Base-by-base conservation (phyloP, 2,113 vertebrate genomes). In the Periophthalmus modestus region DNA sequence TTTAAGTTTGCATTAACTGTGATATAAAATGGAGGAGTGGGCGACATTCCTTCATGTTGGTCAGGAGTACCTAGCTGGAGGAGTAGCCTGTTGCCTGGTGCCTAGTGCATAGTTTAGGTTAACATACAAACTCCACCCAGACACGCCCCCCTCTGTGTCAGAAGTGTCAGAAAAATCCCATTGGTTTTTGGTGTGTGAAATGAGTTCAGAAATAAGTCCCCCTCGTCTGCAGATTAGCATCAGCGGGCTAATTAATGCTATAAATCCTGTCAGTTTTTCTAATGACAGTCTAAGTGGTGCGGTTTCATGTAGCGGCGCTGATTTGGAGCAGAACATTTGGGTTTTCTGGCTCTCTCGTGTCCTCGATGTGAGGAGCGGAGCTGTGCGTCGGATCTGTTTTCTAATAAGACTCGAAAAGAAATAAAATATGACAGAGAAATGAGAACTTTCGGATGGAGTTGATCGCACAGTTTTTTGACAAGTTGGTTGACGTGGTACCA, bases 241-340 rank as follows among this genome's bases (percentile, higher is more conserved):
- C 89, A 91, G 87, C 87, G 85, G 85, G 89, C 79, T 92, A 88
- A 91, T 91, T 91, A 91, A 90, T 88, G 87, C 83, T 87, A 89
- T 87, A 89, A 89, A 88, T 89, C 88, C 83, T 80, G 81, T 82
- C 73, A 59, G 87, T 74, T 87, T 87, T 86, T 87, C 83, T 90
- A 87, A 91, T 86, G 85, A 78, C 79, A 82, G 85, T 82, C 86
- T 84, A 88, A 85, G 83, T 88, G 81, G 80, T 69, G 84, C 79
- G 79, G 85, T 89, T 80, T 91, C 79, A 84, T 88, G 86, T 87
- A 88, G 88, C 84, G 84, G 88, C 84, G 87, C 83, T 90, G 89
- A 91, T 90, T 81, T 85, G 82, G 81, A 84, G 81, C 74, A 86
- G 89, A 91, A 82, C 87, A 86, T 89, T n/a, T 89, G 83, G 72